Base-by-base conservation (phyloP, 2,888 invertebrate species). In the Gortyna flavago region DNA sequence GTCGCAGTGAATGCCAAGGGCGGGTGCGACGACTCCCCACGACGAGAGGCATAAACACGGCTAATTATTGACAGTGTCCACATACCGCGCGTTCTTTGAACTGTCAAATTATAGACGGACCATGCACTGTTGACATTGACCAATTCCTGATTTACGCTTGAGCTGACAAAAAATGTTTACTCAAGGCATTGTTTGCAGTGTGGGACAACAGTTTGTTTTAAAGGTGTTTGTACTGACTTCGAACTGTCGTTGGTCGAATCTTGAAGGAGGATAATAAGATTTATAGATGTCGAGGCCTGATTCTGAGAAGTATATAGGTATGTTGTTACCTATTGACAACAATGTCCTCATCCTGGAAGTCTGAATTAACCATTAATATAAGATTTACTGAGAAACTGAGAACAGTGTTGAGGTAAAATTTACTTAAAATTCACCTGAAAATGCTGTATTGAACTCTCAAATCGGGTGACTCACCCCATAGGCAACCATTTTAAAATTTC, bases 1-100 rank as follows among this genome's bases (percentile, higher is more conserved):
- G 82, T 80, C 79, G 80, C 83, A 51, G 62, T 88, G 90, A 92
- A 91, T 92, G 92, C 87, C 92, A 92, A 92, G 92, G 92, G 88
- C 91, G 87, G 48, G 48, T 67, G 66, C 32, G 84, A 67, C 85
- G 85, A 68, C 80, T 84, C 69, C 88, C 75, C 80, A 81, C 80
- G 79, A 68, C 84, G 77, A 61, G 38, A n/a, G 64, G 25, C 65
- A 84, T 87, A 87, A 84, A 85, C 77, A 83, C 69, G 13, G 62
- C 77, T 85, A 81, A 80, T 87, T 86, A 86, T 87, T 85, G 77
- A 85, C 81, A 79, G 35, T 65, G 59, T 18, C 57, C 66, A 82
- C 73, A 83, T 84, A 51, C 75, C 72, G 48, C 41, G 38, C 59
- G 72, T 66, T 83, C 75, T 83, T 75, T 84, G 84, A 83, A 83